These are phyloP conservation scores for Oxystoma pomonae DNA, from an alignment of 2,888 invertebrate species.

Conservation along the genomic window DNA sequence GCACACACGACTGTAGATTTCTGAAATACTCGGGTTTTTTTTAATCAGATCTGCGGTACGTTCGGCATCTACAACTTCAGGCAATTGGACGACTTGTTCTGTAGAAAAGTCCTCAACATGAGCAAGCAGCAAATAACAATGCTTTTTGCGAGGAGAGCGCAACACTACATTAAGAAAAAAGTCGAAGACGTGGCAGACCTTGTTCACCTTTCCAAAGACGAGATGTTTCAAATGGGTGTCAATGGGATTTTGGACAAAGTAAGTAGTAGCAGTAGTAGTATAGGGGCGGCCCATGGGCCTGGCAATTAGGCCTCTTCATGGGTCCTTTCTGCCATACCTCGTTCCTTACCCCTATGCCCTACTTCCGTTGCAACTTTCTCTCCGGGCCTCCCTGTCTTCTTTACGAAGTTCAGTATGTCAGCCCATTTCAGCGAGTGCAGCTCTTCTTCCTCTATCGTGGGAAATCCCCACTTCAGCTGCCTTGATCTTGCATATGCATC, in stretches of 20 bases:
- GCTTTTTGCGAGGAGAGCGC: slow-evolving; percentile 30
- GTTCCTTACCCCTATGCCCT: too few relatives aligned
- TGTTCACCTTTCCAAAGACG: slow-evolving; percentile 15
- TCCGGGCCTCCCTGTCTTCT: too few relatives aligned
- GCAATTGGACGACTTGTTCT: slow-evolving; percentile 24
- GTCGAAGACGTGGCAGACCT: slow-evolving; percentile 26
- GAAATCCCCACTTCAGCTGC: too few relatives aligned
- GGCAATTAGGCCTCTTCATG: too few relatives aligned
- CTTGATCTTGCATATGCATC: too few relatives aligned
- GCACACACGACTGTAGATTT: not conserved
- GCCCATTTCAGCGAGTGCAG: too few relatives aligned
- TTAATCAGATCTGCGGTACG: slow-evolving; percentile 36
- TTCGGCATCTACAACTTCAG: slow-evolving; percentile 34
- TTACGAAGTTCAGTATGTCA: too few relatives aligned
- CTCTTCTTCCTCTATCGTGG: too few relatives aligned
- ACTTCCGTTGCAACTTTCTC: too few relatives aligned
- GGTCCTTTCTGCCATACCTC: too few relatives aligned
- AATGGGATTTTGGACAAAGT: not conserved
- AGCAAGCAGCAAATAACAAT: slow-evolving; percentile 28
- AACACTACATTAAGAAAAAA: slow-evolving; percentile 28
- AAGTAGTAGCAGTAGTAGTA: too few relatives aligned
- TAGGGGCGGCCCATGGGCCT: too few relatives aligned
- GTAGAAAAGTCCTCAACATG: slow-evolving; percentile 24
- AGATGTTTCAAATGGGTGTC: not conserved
- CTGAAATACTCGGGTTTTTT: slow-evolving; percentile 5